Percentiles rank a stretch among this genome's conserved stretches.
These are phyloP conservation scores for Amphimallon solstitiale DNA, from an alignment of 2,888 invertebrate genomes.

Conservation along the genomic window DNA sequence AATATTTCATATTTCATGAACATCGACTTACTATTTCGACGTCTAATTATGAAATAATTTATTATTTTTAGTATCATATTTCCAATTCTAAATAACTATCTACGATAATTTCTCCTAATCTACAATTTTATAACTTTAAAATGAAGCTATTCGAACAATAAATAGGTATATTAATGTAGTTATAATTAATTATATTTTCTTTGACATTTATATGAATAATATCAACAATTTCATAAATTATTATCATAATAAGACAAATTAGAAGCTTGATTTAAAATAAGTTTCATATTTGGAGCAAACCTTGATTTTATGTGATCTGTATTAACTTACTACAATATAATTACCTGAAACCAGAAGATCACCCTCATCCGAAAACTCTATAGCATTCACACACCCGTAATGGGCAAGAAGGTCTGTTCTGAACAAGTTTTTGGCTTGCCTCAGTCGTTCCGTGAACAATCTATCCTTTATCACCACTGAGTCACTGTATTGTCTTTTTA, in stretches of 20 bases:
- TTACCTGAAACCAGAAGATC: conserved; percentile 89
- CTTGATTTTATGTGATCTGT: not conserved
- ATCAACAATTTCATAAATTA: not conserved
- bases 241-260: no score
- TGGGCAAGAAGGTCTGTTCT: conserved; percentile 87
- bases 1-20: no score
- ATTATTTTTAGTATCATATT: no score
- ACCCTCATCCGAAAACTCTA: conserved; percentile 92
- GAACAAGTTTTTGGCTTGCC: conserved; percentile 79
- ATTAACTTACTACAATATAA: conserved; percentile 37
- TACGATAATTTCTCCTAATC: no score
- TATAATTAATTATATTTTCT: not conserved
- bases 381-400: conserved; percentile 96
- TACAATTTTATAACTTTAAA: no score
- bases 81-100: no score
- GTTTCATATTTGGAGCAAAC: no score
- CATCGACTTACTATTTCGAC: no score
- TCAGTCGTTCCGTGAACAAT: conserved; percentile 71
- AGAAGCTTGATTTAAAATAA: no score
- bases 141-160: not conserved
- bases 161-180: not conserved
- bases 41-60: no score
- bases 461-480: conserved; percentile 69
- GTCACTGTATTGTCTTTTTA: conserved; percentile 71
- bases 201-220: not conserved